Evolutionary conservation across 2,113 vertebrate genomes (phyloP).

Genomic region (Chascanopsetta lugubris): DNA sequence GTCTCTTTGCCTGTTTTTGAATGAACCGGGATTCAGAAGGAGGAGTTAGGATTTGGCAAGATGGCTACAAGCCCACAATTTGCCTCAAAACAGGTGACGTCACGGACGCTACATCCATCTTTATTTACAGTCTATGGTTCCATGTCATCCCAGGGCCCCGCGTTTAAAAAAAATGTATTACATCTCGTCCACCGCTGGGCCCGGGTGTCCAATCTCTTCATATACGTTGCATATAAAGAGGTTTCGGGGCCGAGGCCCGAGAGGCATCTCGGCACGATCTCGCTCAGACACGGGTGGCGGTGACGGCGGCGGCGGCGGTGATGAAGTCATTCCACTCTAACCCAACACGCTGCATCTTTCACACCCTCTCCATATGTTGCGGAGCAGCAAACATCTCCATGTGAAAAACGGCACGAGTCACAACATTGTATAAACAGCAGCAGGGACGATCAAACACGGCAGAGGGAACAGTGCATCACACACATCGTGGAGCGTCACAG

Average conservation of each 20-base stretch:
- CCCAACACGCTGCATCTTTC: conserved; percentile 44
- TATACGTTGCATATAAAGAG: conserved; percentile 11
- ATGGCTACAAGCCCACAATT: too few species aligned
- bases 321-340: conserved; percentile 36
- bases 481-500: background rate
- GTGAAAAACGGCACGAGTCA: conserved; percentile 18
- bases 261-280: conserved; percentile 19
- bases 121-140: too few species aligned
- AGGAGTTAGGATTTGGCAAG: too few species aligned
- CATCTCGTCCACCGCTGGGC: conserved; percentile 12
- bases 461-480: background rate
- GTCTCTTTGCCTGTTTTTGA: too few species aligned
- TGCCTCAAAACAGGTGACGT: too few species aligned
- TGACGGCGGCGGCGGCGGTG: too few species aligned
- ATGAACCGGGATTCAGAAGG: too few species aligned
- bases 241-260: background rate
- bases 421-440: conserved; percentile 16
- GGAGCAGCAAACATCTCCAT: conserved; percentile 22
- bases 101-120: too few species aligned
- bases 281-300: conserved; percentile 20
- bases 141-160: conserved; percentile 4
- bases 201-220: conserved; percentile 1
- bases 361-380: conserved; percentile 48
- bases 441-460: conserved; percentile 8
- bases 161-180: conserved; percentile 28